Percentiles rank a stretch among this genome's conserved stretches.
Conservation (phyloP, 2,888 invertebrate genomes). For the Eurytoma adleriae region DNA sequence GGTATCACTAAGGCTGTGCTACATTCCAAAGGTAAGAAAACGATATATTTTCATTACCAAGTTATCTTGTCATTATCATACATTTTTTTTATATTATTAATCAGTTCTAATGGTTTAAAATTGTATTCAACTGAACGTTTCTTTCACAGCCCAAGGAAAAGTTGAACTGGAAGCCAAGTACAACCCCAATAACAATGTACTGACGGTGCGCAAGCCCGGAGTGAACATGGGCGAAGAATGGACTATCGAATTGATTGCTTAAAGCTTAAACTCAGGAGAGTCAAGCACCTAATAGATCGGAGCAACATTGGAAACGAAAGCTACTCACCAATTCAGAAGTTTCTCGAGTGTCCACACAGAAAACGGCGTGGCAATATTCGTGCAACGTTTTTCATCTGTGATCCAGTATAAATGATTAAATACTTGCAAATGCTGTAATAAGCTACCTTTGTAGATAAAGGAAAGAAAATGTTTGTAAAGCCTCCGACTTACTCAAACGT, state of each 20-base stretch:
- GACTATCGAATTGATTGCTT: slow-evolving; percentile 79
- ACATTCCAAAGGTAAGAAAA: slow-evolving; percentile 76
- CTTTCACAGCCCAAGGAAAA: slow-evolving; percentile 78
- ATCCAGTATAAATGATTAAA: slow-evolving; percentile 53
- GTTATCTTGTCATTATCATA: slow-evolving; percentile 23
- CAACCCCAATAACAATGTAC: slow-evolving; percentile 81
- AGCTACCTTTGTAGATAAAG: slow-evolving; percentile 35
- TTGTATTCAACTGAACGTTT: slow-evolving; percentile 37
- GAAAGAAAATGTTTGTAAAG: slow-evolving; percentile 19
- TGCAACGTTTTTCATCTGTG: slow-evolving; percentile 56
- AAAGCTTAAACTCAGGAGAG: slow-evolving; percentile 18
- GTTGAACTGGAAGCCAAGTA: slow-evolving; percentile 82
- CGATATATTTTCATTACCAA: not conserved
- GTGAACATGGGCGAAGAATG: slow-evolving; percentile 89
- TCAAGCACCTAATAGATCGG: not conserved
- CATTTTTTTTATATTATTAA: no score
- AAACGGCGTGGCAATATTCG: slow-evolving; percentile 28
- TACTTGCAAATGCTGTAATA: slow-evolving; percentile 33
- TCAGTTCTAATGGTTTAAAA: no score
- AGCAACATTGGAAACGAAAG: not conserved
- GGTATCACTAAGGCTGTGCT: slow-evolving; percentile 83
- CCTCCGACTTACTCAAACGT: slow-evolving; percentile 36
- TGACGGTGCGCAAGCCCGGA: slow-evolving; percentile 91
- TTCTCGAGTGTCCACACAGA: slow-evolving; percentile 20
- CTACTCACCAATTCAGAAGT: slow-evolving; percentile 24